Percentiles rank a stretch among this genome's conserved stretches.
These are phyloP conservation scores for Hestina assimilis DNA, from an alignment of 1,140 invertebrate species.

Conservation along the genomic window DNA sequence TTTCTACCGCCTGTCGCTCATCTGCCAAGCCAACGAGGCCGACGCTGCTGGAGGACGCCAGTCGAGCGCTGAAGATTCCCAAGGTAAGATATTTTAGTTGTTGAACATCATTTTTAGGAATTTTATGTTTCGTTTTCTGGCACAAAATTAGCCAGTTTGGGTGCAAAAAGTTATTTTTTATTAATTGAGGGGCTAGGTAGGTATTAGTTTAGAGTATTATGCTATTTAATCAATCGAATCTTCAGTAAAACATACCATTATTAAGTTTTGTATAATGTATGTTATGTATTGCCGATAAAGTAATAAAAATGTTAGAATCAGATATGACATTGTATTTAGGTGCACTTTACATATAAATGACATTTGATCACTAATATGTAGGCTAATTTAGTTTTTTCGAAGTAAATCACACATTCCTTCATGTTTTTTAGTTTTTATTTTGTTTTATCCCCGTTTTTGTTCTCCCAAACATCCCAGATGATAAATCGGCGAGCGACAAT, in stretches of 20 bases:
- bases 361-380: too few relatives aligned
- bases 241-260: too few relatives aligned
- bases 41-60: constrained; percentile 75
- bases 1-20: constrained; percentile 98
- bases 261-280: too few relatives aligned
- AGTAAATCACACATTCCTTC: not conserved
- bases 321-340: too few relatives aligned
- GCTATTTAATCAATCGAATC: too few relatives aligned
- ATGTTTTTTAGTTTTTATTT: constrained; percentile 18
- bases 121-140: not conserved
- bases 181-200: too few relatives aligned
- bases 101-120: not conserved
- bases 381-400: not conserved
- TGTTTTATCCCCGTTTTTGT: constrained; percentile 28
- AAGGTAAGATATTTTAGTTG: constrained; percentile 45
- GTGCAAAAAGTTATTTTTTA: too few relatives aligned
- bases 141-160: too few relatives aligned
- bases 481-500: constrained; percentile 52
- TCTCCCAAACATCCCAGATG: constrained; percentile 45
- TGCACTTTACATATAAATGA: too few relatives aligned
- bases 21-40: constrained; percentile 95
- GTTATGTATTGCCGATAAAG: too few relatives aligned
- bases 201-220: too few relatives aligned
- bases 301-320: too few relatives aligned
- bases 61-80: constrained; percentile 61